Evolutionary conservation across 2,888 invertebrate genomes (phyloP).

Genomic region (Drosophila nr. perissopoda): DNA sequence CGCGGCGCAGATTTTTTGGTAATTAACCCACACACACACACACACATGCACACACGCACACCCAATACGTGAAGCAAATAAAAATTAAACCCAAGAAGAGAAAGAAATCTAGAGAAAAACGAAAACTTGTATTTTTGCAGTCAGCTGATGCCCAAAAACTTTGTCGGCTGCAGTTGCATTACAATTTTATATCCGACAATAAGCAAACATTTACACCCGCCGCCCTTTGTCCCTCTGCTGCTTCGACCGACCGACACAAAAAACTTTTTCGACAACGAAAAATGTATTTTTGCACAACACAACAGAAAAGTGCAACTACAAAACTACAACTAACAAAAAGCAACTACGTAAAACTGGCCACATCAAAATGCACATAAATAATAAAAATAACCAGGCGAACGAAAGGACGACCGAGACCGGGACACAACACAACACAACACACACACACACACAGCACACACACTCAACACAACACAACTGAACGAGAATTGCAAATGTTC

Average conservation of each 20-base stretch:
- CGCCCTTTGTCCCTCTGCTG: not conserved
- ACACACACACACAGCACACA: not conserved
- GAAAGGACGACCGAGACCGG: slow-evolving; percentile 52
- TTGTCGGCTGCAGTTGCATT: slow-evolving; percentile 52
- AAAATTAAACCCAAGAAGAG: not conserved
- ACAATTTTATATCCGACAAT: slow-evolving; percentile 64
- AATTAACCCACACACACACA: slow-evolving; percentile 35
- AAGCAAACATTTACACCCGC: slow-evolving; percentile 43
- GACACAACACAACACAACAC: slow-evolving; percentile 23
- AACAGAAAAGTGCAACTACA: slow-evolving; percentile 50
- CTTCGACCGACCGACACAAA: slow-evolving; percentile 1
- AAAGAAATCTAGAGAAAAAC: not conserved
- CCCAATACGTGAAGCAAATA: slow-evolving; percentile 2
- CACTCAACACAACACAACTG: slow-evolving; percentile 5
- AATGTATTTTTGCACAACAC: slow-evolving; percentile 51
- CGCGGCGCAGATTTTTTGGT: slow-evolving; percentile 18
- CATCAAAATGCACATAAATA: slow-evolving; percentile 81
- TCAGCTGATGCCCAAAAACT: slow-evolving; percentile 48
- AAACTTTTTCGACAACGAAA: slow-evolving; percentile 55
- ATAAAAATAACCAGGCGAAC: slow-evolving; percentile 68
- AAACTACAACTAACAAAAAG: slow-evolving; percentile 42
- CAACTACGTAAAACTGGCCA: slow-evolving; percentile 56
- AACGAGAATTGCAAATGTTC: slow-evolving; percentile 16
- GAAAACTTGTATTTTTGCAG: slow-evolving; percentile 21
- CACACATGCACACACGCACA: not conserved